Base-by-base conservation (phyloP, 2,797 vertebrate species). In the Glossophaga mutica region DNA sequence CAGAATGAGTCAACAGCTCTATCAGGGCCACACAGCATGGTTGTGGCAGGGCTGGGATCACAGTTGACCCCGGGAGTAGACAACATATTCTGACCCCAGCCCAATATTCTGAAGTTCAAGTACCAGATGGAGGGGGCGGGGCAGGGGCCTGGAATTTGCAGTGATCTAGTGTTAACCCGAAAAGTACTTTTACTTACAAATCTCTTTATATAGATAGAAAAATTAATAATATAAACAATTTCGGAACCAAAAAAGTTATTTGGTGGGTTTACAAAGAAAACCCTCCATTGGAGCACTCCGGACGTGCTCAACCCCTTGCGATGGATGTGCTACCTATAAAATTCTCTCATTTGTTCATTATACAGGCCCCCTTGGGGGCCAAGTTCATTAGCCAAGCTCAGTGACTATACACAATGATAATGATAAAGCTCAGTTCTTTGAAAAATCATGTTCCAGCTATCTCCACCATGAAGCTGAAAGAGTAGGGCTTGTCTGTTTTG, bases 181-280 rank as follows among this genome's bases (percentile, higher is more conserved):
- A 94, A 89, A 65, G 39, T 76, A 65, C 87, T 90, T 84, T 86
- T 91, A 26, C 78, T 94, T 82, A 68, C 29, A 68, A 74, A 57
- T 82, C 9, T 62, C 44, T 2, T 94, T 32, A 1, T 68, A 18
- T 18, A 22, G 18, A 59, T 81, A 78, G 16, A n/a, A 68, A 87
- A 87, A 57, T 84, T 86, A 74, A 68, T 83, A 78, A 59, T 73
- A 48, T 3, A 32, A 93, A 85, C 24, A 46, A 24, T 77, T 79
- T 93, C 44, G 11, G 26, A 94, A n/a, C 39, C 84, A 62, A 44
- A 74, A 10, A 67, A 5, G 3, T 32, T 91, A 79, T 88, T 91
- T 77, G 73, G 67, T 62, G 14, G 67, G 5, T 81, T 68, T 68
- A 57, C 37, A 19, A 87, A 74, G n/a, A 50, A 42, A 83, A 76